Evolutionary conservation across 2,113 vertebrate species (phyloP), one percentile per base, ranked within the genome.

Genomic region (Sus scrofa): DNA sequence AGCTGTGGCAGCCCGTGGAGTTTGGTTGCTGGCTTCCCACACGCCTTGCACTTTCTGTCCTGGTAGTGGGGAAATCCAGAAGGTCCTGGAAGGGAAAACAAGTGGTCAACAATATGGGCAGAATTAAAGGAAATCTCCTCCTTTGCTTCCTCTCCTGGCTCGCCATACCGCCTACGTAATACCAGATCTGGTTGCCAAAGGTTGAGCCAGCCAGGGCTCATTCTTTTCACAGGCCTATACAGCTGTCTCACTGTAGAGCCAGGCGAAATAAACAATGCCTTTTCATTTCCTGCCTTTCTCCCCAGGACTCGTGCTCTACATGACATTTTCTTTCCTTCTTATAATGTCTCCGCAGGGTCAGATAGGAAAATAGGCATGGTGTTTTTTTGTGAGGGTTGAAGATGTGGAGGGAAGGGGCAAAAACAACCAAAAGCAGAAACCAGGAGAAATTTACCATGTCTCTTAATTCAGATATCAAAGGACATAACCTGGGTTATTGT

Each of bases 261-360:
- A 73, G 84, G 91, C 54, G 58, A 92, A 95, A 89, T 62, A 62
- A 94, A 95, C 65, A 93, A 20, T 91, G 79, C 63, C 68, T 85
- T 91, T 93, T 89, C 37, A 81, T 90, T 97, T 96, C 94, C 92
- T 93, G 83, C 88, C 86, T 95, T 94, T 95, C 84, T 96, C 65
- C 81, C 1, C 37, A 86, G 86, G 68, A 67, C 30, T 70, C 2
- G n/a, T 75, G 52, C 58, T 54, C 56, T 70, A 34, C 83, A 70
- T 71, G 70, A 95, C 89, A 67, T 93, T 95, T 96, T 96, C 56
- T 95, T 95, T 75, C 56, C 52, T 54, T 94, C 60, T 94, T 32
- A 70, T 7, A 26, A 2, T 85, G 58, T 96, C 77, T 89, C 63
- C 16, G 0, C 13, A 7, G 63, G 86, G 83, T 39, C 44, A 86